Base-by-base conservation (phyloP, 30 jellyfish, hydroid and myxozoan species). In the Mastigias papua region DNA sequence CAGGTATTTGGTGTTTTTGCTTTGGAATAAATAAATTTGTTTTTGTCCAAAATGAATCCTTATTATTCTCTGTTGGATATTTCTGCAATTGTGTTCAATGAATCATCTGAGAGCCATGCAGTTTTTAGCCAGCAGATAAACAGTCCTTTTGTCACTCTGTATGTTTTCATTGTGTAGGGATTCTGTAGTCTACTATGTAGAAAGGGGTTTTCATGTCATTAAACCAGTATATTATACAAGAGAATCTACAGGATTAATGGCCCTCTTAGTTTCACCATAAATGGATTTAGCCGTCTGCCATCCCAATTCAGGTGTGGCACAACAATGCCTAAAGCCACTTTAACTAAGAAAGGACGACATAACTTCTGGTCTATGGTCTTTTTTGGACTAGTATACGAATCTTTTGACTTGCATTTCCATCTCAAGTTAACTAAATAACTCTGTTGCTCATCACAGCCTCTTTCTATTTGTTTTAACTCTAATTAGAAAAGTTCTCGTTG, bases 241-340 rank as follows among this genome's bases (percentile, higher is more conserved):
- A 63, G 35, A 8, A 42, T 2, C 21, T n/a, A 4, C 13, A 42
- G 19, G 74, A 27, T 63, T 63, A 22, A 63, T 1, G 42, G 8
- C 74, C 13, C 1, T 63, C 42, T 63, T 42, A 63, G 26, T 20
- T 23, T 26, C 37, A 2, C 42, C 35, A 1, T 63, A 63, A 63
- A 0, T 25, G 74, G 74, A 63, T 63, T 63, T 63, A 63, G 74
- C 42, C 23, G 74, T 63, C 74, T 63, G 42, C 74, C 42, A n/a
- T 63, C 42, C 32, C 74, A 8, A 10, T 20, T 63, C 42, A 2
- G 37, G 35, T 25, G 35, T 25, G 42, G 74, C 26, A n/a, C 3
- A 25, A 63, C 74, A 63, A 63, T 25, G 26, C 74, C 0, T 7
- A 17, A 5, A 5, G 46, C 46, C 35, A 27, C 13, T 15, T 63